Percentiles rank a stretch among this genome's conserved stretches.
Evolutionary conservation across 2,797 vertebrate genomes (phyloP).

Genomic region (Carduelis carduelis): DNA sequence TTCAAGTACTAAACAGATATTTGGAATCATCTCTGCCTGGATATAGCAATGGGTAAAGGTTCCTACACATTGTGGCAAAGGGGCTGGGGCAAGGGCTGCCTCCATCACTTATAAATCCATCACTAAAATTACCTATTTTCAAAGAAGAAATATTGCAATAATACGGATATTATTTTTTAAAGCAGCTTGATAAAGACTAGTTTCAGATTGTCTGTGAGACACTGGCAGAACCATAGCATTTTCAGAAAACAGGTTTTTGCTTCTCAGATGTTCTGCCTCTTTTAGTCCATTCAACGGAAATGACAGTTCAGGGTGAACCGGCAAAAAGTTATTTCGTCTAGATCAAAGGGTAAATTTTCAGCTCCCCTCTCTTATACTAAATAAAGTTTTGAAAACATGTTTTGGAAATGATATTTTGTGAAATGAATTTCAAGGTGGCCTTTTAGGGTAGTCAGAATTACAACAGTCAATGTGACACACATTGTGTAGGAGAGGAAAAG

Average conservation of each 20-base stretch:
- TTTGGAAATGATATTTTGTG: slow-evolving; percentile 21
- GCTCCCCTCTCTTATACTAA: slow-evolving; percentile 11
- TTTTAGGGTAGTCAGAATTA: background rate
- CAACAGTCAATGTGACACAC: background rate
- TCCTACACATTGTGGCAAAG: background rate
- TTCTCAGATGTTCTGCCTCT: background rate
- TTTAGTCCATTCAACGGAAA: background rate
- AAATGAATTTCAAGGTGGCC: slow-evolving; percentile 24
- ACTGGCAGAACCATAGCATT: background rate
- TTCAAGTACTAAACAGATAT: background rate
- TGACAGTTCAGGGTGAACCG: background rate
- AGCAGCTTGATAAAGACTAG: background rate
- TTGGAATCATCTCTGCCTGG: background rate
- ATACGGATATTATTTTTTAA: background rate
- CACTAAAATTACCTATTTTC: background rate
- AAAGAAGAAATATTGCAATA: background rate
- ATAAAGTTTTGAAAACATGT: slow-evolving; percentile 31
- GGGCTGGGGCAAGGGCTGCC: accelerated
- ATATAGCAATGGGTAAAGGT: background rate
- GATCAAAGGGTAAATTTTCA: slow-evolving; percentile 47
- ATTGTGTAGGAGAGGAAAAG: background rate
- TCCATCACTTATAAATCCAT: background rate
- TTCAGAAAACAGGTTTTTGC: background rate
- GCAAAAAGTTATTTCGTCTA: slow-evolving; percentile 5
- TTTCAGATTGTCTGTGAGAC: background rate